Evolutionary conservation across 2,888 invertebrate genomes (phyloP).

Genomic region (Catocala fraxini): DNA sequence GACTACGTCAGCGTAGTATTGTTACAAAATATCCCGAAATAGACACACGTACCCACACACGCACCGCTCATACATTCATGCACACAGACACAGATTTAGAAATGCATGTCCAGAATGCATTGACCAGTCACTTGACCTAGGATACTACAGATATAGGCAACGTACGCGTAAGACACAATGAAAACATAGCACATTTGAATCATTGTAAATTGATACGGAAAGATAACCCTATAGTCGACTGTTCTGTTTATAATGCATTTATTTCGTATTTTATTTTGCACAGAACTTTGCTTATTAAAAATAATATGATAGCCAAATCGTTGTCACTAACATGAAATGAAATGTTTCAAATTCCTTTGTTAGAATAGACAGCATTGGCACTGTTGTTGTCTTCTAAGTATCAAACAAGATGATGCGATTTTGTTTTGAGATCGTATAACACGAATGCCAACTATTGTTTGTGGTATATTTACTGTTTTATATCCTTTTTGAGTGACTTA

Average conservation of each 20-base stretch:
- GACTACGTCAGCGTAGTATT: constrained; percentile 33
- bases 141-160: constrained; percentile 4
- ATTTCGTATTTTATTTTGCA: constrained; percentile 7
- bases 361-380: no score
- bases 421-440: no score
- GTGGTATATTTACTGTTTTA: no score
- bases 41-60: constrained; percentile 14
- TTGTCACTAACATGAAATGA: no score
- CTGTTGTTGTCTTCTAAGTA: no score
- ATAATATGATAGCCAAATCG: no score
- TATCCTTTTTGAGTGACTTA: no score
- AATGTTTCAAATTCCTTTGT: no score
- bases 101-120: constrained; percentile 7
- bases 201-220: constrained; percentile 17
- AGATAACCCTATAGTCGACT: constrained; percentile 15
- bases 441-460: no score
- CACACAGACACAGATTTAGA: background rate
- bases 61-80: constrained; percentile 9
- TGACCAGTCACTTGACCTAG: constrained; percentile 15
- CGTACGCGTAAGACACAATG: constrained; percentile 15
- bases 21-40: constrained; percentile 39
- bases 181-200: constrained; percentile 21
- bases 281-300: background rate
- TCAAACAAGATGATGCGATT: no score
- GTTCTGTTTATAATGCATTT: constrained; percentile 5